Evolutionary conservation across 2,113 vertebrate species (phyloP).

Genomic region (human (Homo sapiens)): GRCh38 chr2:211092501-211093000

Average conservation of each 20-base stretch:
- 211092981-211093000: background rate
- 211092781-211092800: background rate
- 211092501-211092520: background rate
- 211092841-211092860: background rate
- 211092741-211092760: background rate
- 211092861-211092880: background rate
- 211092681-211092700: background rate
- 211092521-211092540: background rate
- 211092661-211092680: background rate
- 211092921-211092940: background rate
- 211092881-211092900: background rate
- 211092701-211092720: background rate
- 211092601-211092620: background rate
- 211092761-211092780: background rate
- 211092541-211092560: background rate
- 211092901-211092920: background rate
- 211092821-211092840: background rate
- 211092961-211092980: background rate
- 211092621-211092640: background rate
- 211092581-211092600: background rate
- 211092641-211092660: background rate
- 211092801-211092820: background rate
- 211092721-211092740: background rate
- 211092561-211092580: background rate
- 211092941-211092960: background rate